Conservation (phyloP, 2,797 vertebrate genomes). For the Neopelma chrysocephalum region DNA sequence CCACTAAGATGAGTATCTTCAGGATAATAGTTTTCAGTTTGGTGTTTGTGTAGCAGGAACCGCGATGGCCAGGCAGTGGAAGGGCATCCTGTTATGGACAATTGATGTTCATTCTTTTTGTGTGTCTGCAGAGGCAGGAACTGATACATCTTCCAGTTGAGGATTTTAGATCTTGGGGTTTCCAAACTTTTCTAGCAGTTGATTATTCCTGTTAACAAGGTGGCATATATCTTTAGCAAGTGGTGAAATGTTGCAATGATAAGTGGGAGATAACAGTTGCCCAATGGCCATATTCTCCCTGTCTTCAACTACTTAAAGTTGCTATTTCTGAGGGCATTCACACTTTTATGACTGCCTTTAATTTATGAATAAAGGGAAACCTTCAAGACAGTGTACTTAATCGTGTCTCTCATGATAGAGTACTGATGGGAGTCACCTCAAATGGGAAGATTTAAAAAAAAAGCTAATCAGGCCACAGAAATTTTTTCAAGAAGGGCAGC, state of each 20-base stretch:
- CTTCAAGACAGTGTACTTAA: neutral
- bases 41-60: neutral
- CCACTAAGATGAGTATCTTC: neutral
- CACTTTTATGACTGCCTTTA: neutral
- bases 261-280: neutral
- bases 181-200: neutral
- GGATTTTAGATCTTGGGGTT: neutral
- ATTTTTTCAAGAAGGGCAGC: conserved; percentile 21
- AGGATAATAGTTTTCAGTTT: neutral
- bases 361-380: neutral
- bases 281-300: neutral
- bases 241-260: neutral
- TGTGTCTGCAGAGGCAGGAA: neutral
- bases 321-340: neutral
- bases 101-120: neutral
- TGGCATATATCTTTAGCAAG: neutral
- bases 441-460: neutral
- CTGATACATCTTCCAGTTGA: neutral
- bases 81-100: neutral
- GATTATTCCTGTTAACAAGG: neutral
- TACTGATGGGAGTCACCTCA: conserved; percentile 6
- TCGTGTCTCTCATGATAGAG: neutral
- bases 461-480: conserved; percentile 43
- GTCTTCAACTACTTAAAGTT: neutral
- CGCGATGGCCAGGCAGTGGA: accelerated